A percentile compares a stretch with the other conserved stretches of the same genome.
These are phyloP conservation scores for Telmatochromis sp. DNA, from an alignment of 2,113 vertebrate species.

Conservation along the genomic window DNA sequence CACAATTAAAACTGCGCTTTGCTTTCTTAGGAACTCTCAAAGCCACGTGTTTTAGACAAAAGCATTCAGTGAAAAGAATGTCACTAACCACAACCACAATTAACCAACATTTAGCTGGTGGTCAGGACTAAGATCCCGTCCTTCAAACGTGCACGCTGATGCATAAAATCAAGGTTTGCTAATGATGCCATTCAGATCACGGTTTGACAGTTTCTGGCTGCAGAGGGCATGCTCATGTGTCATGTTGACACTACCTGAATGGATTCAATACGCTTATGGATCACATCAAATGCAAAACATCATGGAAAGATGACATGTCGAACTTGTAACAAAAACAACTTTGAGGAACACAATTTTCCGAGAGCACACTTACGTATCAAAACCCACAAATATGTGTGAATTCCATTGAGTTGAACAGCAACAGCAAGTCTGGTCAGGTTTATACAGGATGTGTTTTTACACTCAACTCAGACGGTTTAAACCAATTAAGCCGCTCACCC, in stretches of 20 bases:
- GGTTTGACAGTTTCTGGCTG: background rate
- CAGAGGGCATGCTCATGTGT: background rate
- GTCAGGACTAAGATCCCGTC: background rate
- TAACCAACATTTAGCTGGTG: background rate
- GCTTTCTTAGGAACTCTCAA: background rate
- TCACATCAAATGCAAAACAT: background rate
- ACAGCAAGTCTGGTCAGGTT: slow-evolving; percentile 16
- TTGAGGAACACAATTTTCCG: background rate
- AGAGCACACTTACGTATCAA: background rate
- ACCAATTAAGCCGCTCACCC: background rate
- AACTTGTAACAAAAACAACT: background rate
- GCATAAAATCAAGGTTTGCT: background rate
- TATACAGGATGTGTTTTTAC: background rate
- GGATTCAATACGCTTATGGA: background rate
- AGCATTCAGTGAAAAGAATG: background rate
- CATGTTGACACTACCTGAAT: background rate
- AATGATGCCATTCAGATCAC: background rate
- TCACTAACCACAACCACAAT: background rate
- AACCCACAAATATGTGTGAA: slow-evolving; percentile 14
- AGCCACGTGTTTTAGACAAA: background rate
- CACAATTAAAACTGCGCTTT: background rate
- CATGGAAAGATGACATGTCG: background rate
- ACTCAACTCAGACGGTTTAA: background rate
- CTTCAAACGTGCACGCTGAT: background rate
- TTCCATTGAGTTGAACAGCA: background rate